A percentile compares a stretch with the other conserved stretches of the same genome.
phyloP scores from a whole-genome alignment of 2,113 vertebrate species.

The Heterotilapia buettikoferi region DNA sequence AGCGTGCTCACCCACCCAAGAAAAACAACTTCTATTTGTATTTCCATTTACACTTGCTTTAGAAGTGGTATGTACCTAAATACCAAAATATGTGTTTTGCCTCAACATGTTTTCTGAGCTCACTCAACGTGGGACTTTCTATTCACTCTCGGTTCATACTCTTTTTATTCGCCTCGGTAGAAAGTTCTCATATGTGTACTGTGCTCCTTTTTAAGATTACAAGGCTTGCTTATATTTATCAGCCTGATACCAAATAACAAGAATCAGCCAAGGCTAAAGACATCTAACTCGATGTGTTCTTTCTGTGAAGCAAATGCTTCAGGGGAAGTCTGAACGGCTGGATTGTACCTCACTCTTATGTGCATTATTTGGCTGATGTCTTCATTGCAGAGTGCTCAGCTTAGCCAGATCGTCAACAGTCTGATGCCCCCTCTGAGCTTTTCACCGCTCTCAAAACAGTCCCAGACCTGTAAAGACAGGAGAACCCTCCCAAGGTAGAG shows the following conservation, averaged over 20 bases:
- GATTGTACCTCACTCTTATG: neutral
- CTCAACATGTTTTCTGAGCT: neutral
- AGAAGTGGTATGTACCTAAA: neutral
- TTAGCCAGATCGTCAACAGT: conserved; percentile 89
- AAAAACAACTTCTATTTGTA: neutral
- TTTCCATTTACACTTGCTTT: neutral
- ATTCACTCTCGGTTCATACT: neutral
- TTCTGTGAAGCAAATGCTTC: neutral
- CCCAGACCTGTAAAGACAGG: conserved; percentile 68
- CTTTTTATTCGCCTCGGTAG: neutral
- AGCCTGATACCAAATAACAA: neutral
- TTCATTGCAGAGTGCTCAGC: conserved; percentile 83
- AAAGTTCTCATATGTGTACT: neutral
- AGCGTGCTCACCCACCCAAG: neutral
- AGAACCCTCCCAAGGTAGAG: conserved; percentile 76
- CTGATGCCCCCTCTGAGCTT: conserved; percentile 82
- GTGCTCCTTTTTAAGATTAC: neutral
- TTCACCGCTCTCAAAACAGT: conserved; percentile 76
- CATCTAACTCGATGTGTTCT: neutral
- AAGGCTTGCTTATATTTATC: neutral
- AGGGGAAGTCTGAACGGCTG: neutral
- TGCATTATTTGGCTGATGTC: neutral
- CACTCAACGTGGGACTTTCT: neutral
- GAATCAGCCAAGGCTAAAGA: neutral
- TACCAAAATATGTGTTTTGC: neutral